Evolutionary conservation across 1,140 invertebrate genomes (phyloP).

Genomic region (Wasmannia auropunctata): DNA sequence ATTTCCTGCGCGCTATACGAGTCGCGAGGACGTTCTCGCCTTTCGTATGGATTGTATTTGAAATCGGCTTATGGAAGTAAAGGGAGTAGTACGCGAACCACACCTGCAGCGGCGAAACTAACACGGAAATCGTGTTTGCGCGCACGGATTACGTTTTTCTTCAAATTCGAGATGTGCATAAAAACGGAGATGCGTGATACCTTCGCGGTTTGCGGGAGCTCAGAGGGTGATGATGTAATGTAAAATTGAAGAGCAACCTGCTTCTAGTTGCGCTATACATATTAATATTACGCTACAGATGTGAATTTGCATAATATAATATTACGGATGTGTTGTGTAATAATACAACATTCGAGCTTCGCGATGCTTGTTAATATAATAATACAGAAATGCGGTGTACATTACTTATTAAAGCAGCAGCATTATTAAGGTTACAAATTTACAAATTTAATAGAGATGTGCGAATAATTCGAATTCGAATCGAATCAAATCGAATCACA

Average conservation of each 20-base stretch:
- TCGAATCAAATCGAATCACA: too few relatives aligned
- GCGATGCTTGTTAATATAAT: background rate
- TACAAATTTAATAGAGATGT: too few relatives aligned
- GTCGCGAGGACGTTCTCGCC: slow-evolving; percentile 46
- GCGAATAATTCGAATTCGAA: too few relatives aligned
- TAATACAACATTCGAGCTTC: background rate
- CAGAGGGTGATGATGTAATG: background rate
- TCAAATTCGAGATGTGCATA: background rate
- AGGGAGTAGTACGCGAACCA: background rate
- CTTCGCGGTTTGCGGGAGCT: background rate
- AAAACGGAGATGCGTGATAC: slow-evolving; percentile 24
- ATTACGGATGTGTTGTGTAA: background rate
- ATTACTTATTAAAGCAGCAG: background rate
- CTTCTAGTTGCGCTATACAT: background rate
- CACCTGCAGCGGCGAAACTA: background rate
- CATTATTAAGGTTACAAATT: too few relatives aligned
- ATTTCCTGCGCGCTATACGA: slow-evolving; percentile 60
- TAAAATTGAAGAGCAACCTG: slow-evolving; percentile 1
- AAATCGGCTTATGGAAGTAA: slow-evolving; percentile 18
- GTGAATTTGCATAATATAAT: background rate
- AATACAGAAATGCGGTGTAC: background rate
- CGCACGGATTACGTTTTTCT: background rate
- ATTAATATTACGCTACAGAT: background rate
- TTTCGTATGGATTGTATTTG: slow-evolving; percentile 30
- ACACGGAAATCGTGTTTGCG: slow-evolving; percentile 28